Conservation (phyloP, 2,888 invertebrate species). For the Mechanitis messenoides region DNA sequence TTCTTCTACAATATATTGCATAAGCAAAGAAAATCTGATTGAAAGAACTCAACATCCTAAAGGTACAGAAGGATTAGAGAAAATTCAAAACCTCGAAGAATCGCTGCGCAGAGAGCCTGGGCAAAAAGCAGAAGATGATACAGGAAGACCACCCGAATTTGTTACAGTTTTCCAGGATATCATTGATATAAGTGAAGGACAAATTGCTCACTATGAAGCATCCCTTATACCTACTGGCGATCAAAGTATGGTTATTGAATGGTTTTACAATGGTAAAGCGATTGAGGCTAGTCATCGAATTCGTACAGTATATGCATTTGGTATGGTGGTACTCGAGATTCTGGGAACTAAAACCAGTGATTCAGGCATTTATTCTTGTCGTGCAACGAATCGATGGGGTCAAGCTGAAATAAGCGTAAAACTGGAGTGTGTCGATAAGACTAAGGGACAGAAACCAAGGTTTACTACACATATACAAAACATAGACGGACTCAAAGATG, state of each 20-base stretch:
- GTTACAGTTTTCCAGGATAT: constrained; percentile 91
- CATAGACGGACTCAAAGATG: constrained; percentile 90
- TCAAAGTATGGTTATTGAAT: constrained; percentile 95
- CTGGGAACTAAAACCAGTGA: constrained; percentile 95
- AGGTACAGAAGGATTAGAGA: constrained; percentile 93
- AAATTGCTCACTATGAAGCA: constrained; percentile 98
- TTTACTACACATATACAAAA: constrained; percentile 93
- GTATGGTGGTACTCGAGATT: constrained; percentile 97
- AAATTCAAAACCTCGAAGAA: constrained; percentile 93
- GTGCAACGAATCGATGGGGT: constrained; percentile 93
- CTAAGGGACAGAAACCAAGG: constrained; percentile 89
- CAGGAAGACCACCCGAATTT: constrained; percentile 90
- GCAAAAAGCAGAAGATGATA: constrained; percentile 82
- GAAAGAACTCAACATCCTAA: constrained; percentile 95
- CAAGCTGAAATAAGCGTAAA: constrained; percentile 89
- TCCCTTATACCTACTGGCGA: constrained; percentile 95
- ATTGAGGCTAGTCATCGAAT: constrained; percentile 92
- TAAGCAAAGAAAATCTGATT: constrained; percentile 87
- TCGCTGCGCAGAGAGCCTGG: constrained; percentile 85
- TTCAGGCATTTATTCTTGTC: constrained; percentile 91
- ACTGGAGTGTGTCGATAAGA: constrained; percentile 88
- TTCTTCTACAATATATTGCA: constrained; percentile 90
- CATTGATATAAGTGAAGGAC: constrained; percentile 91
- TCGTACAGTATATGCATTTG: constrained; percentile 96
- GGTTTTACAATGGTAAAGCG: constrained; percentile 95